Conservation (phyloP, 2,888 invertebrate genomes). For the Endotricha flammealis region DNA sequence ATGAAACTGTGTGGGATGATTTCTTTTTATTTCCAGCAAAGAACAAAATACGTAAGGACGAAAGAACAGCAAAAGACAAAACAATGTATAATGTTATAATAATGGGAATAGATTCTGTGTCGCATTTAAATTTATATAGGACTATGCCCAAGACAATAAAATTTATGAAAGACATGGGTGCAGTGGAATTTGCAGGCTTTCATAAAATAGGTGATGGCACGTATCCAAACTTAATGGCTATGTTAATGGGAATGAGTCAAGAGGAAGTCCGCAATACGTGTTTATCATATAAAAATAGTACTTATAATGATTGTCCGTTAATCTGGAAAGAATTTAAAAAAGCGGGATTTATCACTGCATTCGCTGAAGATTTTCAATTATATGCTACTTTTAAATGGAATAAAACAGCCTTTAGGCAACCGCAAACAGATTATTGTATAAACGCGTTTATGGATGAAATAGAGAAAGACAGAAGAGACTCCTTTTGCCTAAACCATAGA, state of each 20-base stretch:
- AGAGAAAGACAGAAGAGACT: constrained; percentile 77
- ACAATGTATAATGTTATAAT: constrained; percentile 82
- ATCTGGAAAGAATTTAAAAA: constrained; percentile 88
- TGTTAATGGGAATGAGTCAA: constrained; percentile 83
- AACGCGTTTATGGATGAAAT: constrained; percentile 83
- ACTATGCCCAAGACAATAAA: constrained; percentile 85
- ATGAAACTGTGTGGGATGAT: constrained; percentile 23
- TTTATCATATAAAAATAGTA: constrained; percentile 53
- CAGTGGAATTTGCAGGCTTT: constrained; percentile 89
- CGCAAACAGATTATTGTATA: constrained; percentile 90
- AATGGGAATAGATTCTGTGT: constrained; percentile 89
- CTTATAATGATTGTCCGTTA: constrained; percentile 82
- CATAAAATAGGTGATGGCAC: constrained; percentile 96
- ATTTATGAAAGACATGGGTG: constrained; percentile 76
- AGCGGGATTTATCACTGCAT: constrained; percentile 51
- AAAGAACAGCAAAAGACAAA: constrained; percentile 1
- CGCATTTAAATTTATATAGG: constrained; percentile 88
- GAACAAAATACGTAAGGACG: constrained; percentile 1
- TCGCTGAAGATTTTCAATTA: constrained; percentile 83
- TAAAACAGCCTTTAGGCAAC: constrained; percentile 61
- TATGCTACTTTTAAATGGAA: constrained; percentile 81
- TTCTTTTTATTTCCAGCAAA: constrained; percentile 26
- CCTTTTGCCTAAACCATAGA: constrained; percentile 81
- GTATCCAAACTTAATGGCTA: constrained; percentile 90
- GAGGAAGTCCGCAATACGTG: constrained; percentile 79